A percentile compares a stretch with the other conserved stretches of the same genome.
phyloP scores from a whole-genome alignment of 2,797 vertebrate genomes.

The Brotogeris chrysoptera region DNA sequence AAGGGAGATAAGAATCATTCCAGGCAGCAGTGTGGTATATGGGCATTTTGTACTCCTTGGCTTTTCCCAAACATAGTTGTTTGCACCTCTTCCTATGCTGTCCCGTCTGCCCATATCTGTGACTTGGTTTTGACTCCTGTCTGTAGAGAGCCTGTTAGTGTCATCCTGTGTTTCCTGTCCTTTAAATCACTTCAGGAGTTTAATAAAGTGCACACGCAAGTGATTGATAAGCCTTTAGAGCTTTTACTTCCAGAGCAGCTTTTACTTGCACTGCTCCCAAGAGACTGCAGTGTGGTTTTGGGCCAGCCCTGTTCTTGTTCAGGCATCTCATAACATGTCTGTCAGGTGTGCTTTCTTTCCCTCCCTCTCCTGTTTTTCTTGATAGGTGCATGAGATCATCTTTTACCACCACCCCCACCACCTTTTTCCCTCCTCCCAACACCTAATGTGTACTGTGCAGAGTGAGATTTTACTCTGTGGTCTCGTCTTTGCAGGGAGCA shows the following conservation, averaged over 20 bases:
- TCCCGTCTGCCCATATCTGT: background rate
- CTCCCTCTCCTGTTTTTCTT: conserved; percentile 51
- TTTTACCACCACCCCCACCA: background rate
- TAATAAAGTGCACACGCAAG: background rate
- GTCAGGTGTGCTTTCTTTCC: conserved; percentile 43
- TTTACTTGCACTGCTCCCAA: conserved; percentile 16
- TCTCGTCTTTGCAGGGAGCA: background rate
- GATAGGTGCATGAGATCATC: conserved; percentile 56
- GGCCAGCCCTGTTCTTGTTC: conserved; percentile 53
- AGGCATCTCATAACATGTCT: conserved; percentile 53
- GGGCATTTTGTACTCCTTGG: background rate
- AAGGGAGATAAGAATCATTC: background rate
- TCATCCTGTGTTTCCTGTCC: background rate
- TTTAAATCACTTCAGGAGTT: background rate
- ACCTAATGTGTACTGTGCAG: background rate
- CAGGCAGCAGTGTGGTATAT: background rate
- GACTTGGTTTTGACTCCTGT: background rate
- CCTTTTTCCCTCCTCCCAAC: background rate
- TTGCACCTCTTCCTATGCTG: background rate
- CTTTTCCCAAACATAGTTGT: background rate
- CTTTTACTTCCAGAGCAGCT: conserved; percentile 40
- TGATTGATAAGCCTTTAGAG: conserved; percentile 42
- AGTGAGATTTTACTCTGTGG: background rate
- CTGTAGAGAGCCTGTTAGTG: background rate
- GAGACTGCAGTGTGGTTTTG: conserved; percentile 21